Evolutionary conservation across 2,888 invertebrate genomes (phyloP), one percentile per base, ranked within the genome.

Genomic region (Carterocephalus palaemon): DNA sequence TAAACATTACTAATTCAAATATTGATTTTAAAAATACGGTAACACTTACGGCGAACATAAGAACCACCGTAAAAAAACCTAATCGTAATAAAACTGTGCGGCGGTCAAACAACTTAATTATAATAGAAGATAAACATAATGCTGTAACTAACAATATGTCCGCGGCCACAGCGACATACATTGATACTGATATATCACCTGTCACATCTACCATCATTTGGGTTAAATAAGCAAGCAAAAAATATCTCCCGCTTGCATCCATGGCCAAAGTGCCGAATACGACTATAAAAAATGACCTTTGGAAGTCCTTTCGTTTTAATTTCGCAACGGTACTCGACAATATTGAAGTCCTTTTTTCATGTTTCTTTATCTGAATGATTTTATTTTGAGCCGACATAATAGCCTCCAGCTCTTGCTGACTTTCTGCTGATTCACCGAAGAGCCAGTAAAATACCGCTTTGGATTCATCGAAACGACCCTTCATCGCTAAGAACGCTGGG

Each of bases 201-300:
- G 62, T 51, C 2, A 74, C 36, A 13, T 63, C 56, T 3, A 47
- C 41, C 53, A 74, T 57, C 5, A 74, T 70, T 45, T 68, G 54
- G 4, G 63, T 58, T 2, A 59, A 50, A 9, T 69, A 71, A 4
- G 60, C 62, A 6, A 58, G 15, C 9, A 66, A 57, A 47, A 64
- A 73, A 43, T 64, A 63, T 43, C 62, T 60, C 0, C 72, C 72
- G 51, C 59, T 53, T 0, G 64, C 37, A 17, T 73, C 70, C 45
- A 68, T 17, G 8, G 60, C 37, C 5, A 72, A 9, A 0, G 60
- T 59, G 3, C 68, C 33, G 0, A 70, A 23, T 0, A 53, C 37
- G 0, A 54, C 57, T 1, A 72, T 60, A 0, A 55, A 0, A 17
- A 65, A 56, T 1, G 72, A 51, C 39, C 56, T 66, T 8, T 51